phyloP scores from a whole-genome alignment of 2,888 invertebrate genomes.

The Amphipoea oculea region DNA sequence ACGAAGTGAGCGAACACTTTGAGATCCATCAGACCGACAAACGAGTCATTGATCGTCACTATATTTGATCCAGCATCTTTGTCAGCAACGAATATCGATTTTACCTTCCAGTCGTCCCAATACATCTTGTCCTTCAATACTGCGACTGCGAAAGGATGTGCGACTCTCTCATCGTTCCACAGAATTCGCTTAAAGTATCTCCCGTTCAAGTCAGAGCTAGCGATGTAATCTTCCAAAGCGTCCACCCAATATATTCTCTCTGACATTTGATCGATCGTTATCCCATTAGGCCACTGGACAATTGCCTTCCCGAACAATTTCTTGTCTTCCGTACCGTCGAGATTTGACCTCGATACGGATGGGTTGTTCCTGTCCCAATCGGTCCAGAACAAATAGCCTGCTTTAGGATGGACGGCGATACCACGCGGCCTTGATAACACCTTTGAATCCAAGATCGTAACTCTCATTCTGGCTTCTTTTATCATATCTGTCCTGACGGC shows the following conservation, averaged over 20 bases:
- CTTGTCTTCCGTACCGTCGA: slow-evolving; percentile 94
- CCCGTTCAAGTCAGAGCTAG: slow-evolving; percentile 94
- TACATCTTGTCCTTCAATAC: slow-evolving; percentile 96
- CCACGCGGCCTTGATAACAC: slow-evolving; percentile 94
- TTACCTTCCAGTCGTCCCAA: slow-evolving; percentile 97
- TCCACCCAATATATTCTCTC: slow-evolving; percentile 97
- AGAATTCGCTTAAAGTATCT: slow-evolving; percentile 92
- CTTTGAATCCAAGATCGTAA: slow-evolving; percentile 93
- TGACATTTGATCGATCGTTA: slow-evolving; percentile 95
- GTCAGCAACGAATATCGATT: slow-evolving; percentile 94
- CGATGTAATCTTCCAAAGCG: slow-evolving; percentile 95
- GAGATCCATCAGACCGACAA: slow-evolving; percentile 95
- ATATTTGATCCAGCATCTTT: slow-evolving; percentile 93
- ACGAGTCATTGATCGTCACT: slow-evolving; percentile 90
- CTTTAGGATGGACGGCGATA: slow-evolving; percentile 95
- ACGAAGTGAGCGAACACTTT: slow-evolving; percentile 94
- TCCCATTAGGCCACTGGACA: slow-evolving; percentile 96
- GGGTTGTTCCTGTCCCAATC: slow-evolving; percentile 96
- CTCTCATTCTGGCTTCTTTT: slow-evolving; percentile 92
- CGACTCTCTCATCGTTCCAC: slow-evolving; percentile 91
- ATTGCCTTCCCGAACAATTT: slow-evolving; percentile 92
- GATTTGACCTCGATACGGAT: slow-evolving; percentile 94
- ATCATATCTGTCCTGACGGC: slow-evolving; percentile 93
- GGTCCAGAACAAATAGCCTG: slow-evolving; percentile 95
- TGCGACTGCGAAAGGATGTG: slow-evolving; percentile 96